Conservation (phyloP, 2,797 vertebrate genomes). For the Sciaenops ocellatus region DNA sequence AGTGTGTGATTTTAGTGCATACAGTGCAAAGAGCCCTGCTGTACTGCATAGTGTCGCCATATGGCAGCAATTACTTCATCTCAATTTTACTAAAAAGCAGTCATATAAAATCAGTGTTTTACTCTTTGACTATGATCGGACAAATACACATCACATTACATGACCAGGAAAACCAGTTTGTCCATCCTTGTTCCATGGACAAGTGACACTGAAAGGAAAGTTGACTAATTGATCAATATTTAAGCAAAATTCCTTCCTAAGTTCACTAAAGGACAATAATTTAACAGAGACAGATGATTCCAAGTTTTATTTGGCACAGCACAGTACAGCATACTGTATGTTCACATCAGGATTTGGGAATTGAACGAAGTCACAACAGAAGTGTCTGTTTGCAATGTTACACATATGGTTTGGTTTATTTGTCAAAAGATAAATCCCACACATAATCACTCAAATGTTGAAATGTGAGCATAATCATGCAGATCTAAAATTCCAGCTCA, state of each 20-base stretch:
- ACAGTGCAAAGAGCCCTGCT: not conserved
- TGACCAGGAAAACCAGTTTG: too few species aligned
- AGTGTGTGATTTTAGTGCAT: not conserved
- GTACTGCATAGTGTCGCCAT: too few species aligned
- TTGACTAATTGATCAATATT: too few species aligned
- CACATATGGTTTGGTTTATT: constrained; percentile 39
- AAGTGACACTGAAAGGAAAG: too few species aligned
- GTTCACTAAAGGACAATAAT: constrained; percentile 14
- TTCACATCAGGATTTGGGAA: constrained; percentile 70
- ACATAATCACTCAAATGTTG: constrained; percentile 7
- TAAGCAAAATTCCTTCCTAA: too few species aligned
- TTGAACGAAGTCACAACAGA: constrained; percentile 53
- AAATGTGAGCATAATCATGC: not conserved
- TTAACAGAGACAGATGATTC: constrained; percentile 65
- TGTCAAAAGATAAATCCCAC: constrained; percentile 16
- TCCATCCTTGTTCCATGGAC: too few species aligned
- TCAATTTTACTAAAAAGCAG: too few species aligned
- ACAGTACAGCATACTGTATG: constrained; percentile 61
- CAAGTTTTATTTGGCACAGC: constrained; percentile 78
- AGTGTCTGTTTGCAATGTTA: constrained; percentile 25
- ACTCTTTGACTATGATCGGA: too few species aligned
- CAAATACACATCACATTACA: too few species aligned
- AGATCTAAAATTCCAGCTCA: constrained; percentile 14
- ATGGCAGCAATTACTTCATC: too few species aligned
- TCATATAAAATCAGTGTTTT: too few species aligned